Conservation (phyloP, 2,113 vertebrate genomes). For the Chaetura pelagica region DNA sequence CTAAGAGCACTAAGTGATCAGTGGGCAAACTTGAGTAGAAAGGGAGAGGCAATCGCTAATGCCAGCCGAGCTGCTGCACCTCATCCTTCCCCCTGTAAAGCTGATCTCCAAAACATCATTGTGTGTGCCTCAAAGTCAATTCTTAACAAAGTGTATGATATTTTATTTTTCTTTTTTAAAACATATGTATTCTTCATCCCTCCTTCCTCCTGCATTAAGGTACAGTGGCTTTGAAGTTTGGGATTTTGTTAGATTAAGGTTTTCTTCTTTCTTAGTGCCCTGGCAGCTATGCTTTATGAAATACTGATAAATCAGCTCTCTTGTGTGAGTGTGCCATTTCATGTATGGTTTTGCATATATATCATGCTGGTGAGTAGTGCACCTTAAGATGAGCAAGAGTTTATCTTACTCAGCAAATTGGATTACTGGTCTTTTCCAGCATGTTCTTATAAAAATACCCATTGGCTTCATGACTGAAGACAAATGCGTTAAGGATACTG, state of each 20-base stretch:
- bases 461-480: neutral
- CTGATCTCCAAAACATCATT: neutral
- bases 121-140: neutral
- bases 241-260: neutral
- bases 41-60: neutral
- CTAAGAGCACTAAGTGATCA: neutral
- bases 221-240: neutral
- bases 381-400: neutral
- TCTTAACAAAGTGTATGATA: neutral
- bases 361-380: neutral
- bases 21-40: neutral
- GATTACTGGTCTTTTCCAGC: neutral
- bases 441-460: neutral
- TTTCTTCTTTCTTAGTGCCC: neutral
- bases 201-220: neutral
- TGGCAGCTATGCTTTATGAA: neutral
- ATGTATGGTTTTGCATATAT: neutral
- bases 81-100: neutral
- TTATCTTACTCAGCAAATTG: neutral
- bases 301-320: neutral
- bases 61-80: no score
- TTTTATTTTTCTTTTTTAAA: neutral
- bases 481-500: neutral
- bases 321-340: neutral
- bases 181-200: neutral